Conservation (phyloP, 2,888 invertebrate genomes). For the Toxonevra muliebris region DNA sequence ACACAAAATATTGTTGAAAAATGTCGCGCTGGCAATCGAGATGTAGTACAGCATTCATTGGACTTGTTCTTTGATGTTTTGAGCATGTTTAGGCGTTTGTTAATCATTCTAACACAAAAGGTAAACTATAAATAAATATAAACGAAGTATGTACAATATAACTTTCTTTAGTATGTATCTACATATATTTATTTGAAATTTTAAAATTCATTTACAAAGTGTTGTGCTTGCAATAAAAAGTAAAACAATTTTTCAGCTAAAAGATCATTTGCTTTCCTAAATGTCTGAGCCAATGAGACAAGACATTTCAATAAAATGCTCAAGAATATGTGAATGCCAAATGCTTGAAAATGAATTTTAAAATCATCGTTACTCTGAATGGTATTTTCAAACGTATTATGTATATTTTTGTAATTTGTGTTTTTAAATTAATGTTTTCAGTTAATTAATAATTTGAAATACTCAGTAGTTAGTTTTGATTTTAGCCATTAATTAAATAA, state of each 20-base stretch:
- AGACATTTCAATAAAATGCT: constrained; percentile 17
- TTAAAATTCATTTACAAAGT: constrained; percentile 25
- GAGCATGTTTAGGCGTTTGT: constrained; percentile 89
- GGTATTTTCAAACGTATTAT: constrained; percentile 23
- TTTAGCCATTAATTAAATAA: background rate
- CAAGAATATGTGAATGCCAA: constrained; percentile 23
- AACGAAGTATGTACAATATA: background rate
- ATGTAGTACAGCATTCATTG: constrained; percentile 91
- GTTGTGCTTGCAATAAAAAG: constrained; percentile 5
- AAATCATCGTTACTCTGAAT: constrained; percentile 22
- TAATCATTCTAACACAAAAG: constrained; percentile 91
- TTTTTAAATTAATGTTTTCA: background rate
- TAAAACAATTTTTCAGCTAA: constrained; percentile 34
- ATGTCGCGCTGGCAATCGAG: constrained; percentile 86
- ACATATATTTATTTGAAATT: background rate
- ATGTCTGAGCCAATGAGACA: constrained; percentile 19
- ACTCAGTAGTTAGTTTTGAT: background rate
- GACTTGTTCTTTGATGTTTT: constrained; percentile 96
- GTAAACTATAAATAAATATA: constrained; percentile 65
- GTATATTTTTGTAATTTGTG: background rate
- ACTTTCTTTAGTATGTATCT: background rate
- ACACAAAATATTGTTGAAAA: constrained; percentile 98
- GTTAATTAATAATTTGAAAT: background rate
- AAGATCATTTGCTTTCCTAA: constrained; percentile 34
- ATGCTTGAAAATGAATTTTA: constrained; percentile 31